Base-by-base conservation (phyloP, 2,797 vertebrate genomes). In the Tarsius wallacei region DNA sequence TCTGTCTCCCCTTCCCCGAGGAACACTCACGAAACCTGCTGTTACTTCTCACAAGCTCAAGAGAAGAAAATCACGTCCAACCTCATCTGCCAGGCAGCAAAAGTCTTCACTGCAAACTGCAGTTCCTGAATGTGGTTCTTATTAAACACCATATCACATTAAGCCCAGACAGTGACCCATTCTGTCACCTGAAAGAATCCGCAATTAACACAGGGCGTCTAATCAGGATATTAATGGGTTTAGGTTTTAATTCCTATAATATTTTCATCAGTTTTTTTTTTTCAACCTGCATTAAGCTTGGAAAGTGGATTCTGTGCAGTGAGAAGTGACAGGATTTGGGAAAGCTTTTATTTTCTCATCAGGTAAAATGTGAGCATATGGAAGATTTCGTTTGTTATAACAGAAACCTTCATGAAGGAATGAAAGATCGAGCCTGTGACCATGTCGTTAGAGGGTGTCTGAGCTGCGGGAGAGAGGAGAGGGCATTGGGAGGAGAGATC, bases 271-370 rank as follows among this genome's bases (percentile, higher is more conserved):
- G 80, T 87, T 90, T 74, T 8, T 36, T 68, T 84, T 82, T 94
- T 97, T 94, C 8, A 11, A 55, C 28, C 22, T 80, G 2, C 21
- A 1, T 91, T 96, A 47, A 90, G 95, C 85, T 94, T 63, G 51
- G 78, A 71, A 96, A 93, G 88, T 22, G 33, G 73, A 94, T 96
- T 96, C 97, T 78, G 93, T 36, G 11, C 64, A 71, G 26, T 74
- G 57, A 93, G 28, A 80, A 70, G 71, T 24, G 70, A 85, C 42
- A 51, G 93, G 96, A 95, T 64, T 96, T 87, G 77, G 66, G 96
- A 95, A 90, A 93, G 85, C 78, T 87, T 97, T 95, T 93, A 47
- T 94, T 97, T 98, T 96, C 81, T 93, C 85, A 70, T 96, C 17
- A 1, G 80, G 93, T 94, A 59, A 95, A 84, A 78, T 82, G 90